Percentiles rank a stretch among this genome's conserved stretches.
These are phyloP conservation scores for Callorhinus ursinus DNA, from an alignment of 2,113 vertebrate species.

Conservation along the genomic window DNA sequence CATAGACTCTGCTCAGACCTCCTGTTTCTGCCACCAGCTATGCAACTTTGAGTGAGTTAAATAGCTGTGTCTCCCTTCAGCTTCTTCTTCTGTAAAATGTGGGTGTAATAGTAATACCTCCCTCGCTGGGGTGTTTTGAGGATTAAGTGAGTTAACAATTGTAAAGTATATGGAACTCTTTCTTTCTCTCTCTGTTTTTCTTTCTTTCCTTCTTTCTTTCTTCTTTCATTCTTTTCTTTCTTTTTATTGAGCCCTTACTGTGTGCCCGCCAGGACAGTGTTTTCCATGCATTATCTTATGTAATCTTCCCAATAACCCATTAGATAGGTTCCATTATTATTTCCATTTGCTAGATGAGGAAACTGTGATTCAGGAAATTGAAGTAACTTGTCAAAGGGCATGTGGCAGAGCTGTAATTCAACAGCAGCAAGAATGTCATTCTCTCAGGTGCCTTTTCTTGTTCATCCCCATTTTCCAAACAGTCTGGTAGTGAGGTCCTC, in stretches of 20 bases:
- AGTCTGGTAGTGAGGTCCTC: background rate
- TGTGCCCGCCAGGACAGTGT: background rate
- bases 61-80: background rate
- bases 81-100: background rate
- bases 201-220: too few relatives aligned
- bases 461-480: background rate
- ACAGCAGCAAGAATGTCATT: background rate
- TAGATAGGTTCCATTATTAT: background rate
- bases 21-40: background rate
- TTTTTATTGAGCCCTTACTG: background rate
- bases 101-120: background rate
- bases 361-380: background rate
- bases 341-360: background rate
- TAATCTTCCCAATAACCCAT: background rate
- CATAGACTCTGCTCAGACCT: background rate
- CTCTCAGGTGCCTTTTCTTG: background rate
- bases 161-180: background rate
- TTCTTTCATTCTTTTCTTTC: fast-evolving
- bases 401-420: background rate
- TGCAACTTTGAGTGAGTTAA: background rate
- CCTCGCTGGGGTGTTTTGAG: background rate
- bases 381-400: background rate
- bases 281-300: background rate
- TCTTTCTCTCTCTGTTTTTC: background rate
- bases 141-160: background rate